These are phyloP conservation scores for Gymnosoma rotundatum DNA, from an alignment of 2,888 invertebrate species.

Conservation along the genomic window DNA sequence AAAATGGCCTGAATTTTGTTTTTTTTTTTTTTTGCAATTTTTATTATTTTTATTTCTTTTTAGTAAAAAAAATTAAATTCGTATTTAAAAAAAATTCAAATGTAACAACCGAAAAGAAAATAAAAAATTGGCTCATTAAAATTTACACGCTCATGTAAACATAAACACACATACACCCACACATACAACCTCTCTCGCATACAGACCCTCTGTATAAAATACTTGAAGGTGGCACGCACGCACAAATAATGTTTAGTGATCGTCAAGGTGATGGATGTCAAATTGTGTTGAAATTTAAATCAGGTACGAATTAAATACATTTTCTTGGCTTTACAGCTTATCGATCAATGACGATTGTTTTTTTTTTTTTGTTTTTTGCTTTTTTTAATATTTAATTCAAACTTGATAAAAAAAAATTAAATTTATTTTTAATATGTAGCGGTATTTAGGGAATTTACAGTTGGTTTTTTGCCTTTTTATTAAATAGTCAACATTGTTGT, in stretches of 20 bases:
- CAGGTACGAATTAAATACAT: slow-evolving; percentile 49
- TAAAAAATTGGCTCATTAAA: slow-evolving; percentile 13
- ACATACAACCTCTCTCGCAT: neutral
- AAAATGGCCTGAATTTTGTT: too few relatives aligned
- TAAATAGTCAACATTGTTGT: neutral
- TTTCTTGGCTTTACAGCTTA: slow-evolving; percentile 54
- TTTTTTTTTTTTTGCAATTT: too few relatives aligned
- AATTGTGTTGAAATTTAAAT: slow-evolving; percentile 63
- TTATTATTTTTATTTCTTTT: too few relatives aligned
- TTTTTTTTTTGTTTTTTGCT: slow-evolving; percentile 13
- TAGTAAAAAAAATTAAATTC: too few relatives aligned
- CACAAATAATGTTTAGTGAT: slow-evolving; percentile 49
- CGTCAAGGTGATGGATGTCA: slow-evolving; percentile 67
- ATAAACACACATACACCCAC: neutral
- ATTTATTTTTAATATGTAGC: slow-evolving; percentile 15
- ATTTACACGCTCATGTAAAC: slow-evolving; percentile 9
- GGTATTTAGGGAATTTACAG: slow-evolving; percentile 16
- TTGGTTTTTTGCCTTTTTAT: neutral
- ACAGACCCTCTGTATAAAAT: slow-evolving; percentile 13
- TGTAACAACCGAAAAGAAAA: too few relatives aligned
- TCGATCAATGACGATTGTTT: slow-evolving; percentile 53
- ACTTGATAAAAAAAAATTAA: slow-evolving; percentile 38
- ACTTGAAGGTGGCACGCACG: slow-evolving; percentile 65
- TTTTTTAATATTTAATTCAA: slow-evolving; percentile 28
- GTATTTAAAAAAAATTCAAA: too few relatives aligned